Base-by-base conservation (phyloP, 2,888 invertebrate genomes). In the Galerucella pusilla region DNA sequence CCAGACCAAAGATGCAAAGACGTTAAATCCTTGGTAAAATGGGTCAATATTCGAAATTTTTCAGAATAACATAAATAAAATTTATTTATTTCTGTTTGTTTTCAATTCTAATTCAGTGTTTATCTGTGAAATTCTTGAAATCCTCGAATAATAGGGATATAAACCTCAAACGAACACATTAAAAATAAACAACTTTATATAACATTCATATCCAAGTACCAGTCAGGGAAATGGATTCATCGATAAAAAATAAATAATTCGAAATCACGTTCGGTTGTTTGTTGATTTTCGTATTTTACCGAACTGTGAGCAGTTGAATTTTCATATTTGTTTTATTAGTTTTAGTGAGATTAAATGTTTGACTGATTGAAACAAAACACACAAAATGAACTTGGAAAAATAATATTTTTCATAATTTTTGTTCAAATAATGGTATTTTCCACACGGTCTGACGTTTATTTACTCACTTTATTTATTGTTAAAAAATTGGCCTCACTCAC, bases 321-420 rank as follows among this genome's bases (percentile, higher is more conserved):
- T 65, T 25, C 68, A 71, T 71, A 71, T 71, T 64, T 64, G 71
- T 71, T 71, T 70, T 69, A 46, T 71, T 71, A 71, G 71, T 71
- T 71, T 64, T 65, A 71, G 71, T 71, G 54, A 54, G 46, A 64
- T 64, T 71, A 57, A 71, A 71, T 71, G 64, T 64, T 64, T 64
- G 64, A 71, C 68, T 60, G 46, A 68, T 20, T 28, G 64, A 71
- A 71, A 71, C 71, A 71, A 42, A 68, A 46, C 42, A 64, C 54
- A 71, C 16, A 3, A 57, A 57, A 63, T 49, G n/a, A 52, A 14
- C 70, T 16, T 49, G 28, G 20, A 60, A 70, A 63, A 70, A 57
- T 57, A 57, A 57, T 7, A 54, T 57, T 16, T 57, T 57, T 57
- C 0, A 20, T 20, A 57, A 20, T 57, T 57, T 57, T 16, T 57